Base-by-base conservation (phyloP, 2,113 vertebrate species). In the Podiceps cristatus region DNA sequence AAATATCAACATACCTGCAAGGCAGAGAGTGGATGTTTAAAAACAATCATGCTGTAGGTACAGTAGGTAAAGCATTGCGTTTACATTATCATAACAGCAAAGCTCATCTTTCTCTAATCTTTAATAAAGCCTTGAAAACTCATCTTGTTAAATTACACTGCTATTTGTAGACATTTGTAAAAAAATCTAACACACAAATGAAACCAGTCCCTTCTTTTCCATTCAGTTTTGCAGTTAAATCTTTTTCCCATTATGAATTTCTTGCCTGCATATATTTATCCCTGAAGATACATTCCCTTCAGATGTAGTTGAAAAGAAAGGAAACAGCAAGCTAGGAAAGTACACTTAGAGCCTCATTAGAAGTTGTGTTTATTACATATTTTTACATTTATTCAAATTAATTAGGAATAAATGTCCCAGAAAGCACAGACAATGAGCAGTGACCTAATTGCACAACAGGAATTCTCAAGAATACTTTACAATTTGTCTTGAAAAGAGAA, bases 361-460 rank as follows among this genome's bases (percentile, higher is more conserved):
- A 75, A 87, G 18, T 45, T 67, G 27, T 60, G 28, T n/a, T 94
- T 76, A 63, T 83, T 86, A 27, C 60, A 5, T 58, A 62, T 76
- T 93, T 88, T 83, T 72, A 60, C 20, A 91, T 64, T 81, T 85
- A 88, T 87, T 84, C 52, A 84, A 67, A 91, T 91, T 75, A 87
- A 93, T 63, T 75, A 78, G 27, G 40, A 89, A 90, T 72, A 89
- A 31, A 59, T 87, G 87, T 87, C 40, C 25, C 60, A 91, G 44
- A 71, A 82, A 95, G 18, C 31, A 72, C 0, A 84, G 31, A 55
- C 8, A 86, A 60, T 0, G 0, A 81, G n/a, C 23, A 88, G 14
- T 74, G n/a, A 37, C 24, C 76, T 94, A 87, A 89, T 7, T 87
- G 33, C 29, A 31, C 15, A 35, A 78, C 7, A 89, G 14, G n/a